Evolutionary conservation across 1,140 invertebrate species (phyloP).

Genomic region (Drosophila melanogaster): DNA sequence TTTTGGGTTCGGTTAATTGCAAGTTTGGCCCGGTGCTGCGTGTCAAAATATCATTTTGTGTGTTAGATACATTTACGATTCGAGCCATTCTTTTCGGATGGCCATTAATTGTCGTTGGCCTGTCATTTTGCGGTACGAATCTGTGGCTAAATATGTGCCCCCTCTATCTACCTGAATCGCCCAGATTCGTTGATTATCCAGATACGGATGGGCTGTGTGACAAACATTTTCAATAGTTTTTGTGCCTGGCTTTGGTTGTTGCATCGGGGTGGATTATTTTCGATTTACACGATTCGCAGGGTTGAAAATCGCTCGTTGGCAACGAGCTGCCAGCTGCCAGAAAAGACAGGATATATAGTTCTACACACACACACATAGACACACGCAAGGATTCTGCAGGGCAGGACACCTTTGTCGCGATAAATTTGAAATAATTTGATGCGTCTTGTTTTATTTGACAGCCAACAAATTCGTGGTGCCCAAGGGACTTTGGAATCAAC

Average conservation of each 20-base stretch:
- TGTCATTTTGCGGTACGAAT: constrained; percentile 79
- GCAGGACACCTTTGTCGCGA: constrained; percentile 53
- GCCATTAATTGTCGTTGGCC: constrained; percentile 68
- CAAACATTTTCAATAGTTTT: constrained; percentile 47
- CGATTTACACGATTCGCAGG: not conserved
- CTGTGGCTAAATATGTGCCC: constrained; percentile 62
- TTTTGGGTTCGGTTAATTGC: constrained; percentile 60
- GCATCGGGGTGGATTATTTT: constrained; percentile 17
- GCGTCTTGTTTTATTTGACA: constrained; percentile 83
- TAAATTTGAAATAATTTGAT: constrained; percentile 83
- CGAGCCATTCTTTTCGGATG: constrained; percentile 15
- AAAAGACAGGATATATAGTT: not conserved
- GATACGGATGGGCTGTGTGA: constrained; percentile 26
- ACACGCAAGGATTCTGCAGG: not conserved
- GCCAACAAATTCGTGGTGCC: constrained; percentile 72
- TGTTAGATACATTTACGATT: constrained; percentile 45
- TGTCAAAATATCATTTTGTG: constrained; percentile 79
- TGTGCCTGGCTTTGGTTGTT: constrained; percentile 8
- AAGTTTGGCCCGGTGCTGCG: constrained; percentile 63
- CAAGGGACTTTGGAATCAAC: constrained; percentile 43
- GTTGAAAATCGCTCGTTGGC: not conserved
- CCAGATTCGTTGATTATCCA: not conserved
- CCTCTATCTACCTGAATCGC: constrained; percentile 12
- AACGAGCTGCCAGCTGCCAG: constrained; percentile 38
- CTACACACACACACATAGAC: too few relatives aligned